Base-by-base conservation (phyloP, 2,797 vertebrate species). In the Poeciliopsis paucimaculata region DNA sequence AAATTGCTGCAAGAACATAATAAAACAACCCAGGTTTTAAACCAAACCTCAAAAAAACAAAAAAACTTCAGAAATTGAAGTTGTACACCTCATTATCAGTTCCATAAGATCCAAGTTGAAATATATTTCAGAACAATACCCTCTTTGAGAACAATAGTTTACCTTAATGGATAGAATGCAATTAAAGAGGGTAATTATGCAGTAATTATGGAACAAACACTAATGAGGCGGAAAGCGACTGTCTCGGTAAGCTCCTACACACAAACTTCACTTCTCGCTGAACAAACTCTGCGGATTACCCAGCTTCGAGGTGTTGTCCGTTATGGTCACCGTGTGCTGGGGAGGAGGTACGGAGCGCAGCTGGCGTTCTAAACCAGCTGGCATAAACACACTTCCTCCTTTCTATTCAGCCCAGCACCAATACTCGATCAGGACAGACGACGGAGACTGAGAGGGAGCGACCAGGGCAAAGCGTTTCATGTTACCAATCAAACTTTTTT, bases 311-410 rank as follows among this genome's bases (percentile, higher is more conserved):
- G 36, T 85, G 95, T 86, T 96, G 95, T 79, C 95, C 94, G 55
- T 84, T 46, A 10, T 94, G 94, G 87, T 96, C 95, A 96, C 95
- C 96, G 96, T n/a, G 91, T 95, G 96, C 83, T 96, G 90, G 96
- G 96, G 9, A n/a, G 73, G 77, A 64, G 93, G 90, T 11, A 95
- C 94, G 0, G 95, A 96, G 77, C 96, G 93, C 82, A 97, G 91
- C 92, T 96, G 91, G 82, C 88, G 94, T 84, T 96, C 96, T n/a
- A 95, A 94, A 1, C 95, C 96, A 4, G 92, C 77, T 0, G 96
- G 95, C 73, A 96, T 94, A 3, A 96, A 97, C 28, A 96, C 92
- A 0, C 96, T 92, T 89, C 95, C 95, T 90, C 83, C 95, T 96
- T 91, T 97, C 95, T 80, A 94, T 93, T 0, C 92, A 90, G 81